Base-by-base conservation (phyloP, 2,888 invertebrate species). In the Lomographa bimaculata region DNA sequence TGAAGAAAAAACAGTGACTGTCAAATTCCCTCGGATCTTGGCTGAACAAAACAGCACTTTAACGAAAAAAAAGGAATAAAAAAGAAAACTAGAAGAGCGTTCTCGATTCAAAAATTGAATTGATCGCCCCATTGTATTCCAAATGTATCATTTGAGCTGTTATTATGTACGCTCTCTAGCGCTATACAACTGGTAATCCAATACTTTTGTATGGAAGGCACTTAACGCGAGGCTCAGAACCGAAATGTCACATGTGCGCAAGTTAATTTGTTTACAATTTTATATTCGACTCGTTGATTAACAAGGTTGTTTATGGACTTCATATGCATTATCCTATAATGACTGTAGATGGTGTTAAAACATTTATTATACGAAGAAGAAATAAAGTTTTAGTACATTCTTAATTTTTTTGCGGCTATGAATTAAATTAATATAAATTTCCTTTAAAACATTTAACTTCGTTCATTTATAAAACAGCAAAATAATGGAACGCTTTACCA, bases 91-190 rank as follows among this genome's bases (percentile, higher is more conserved):
- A 85, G 84, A 79, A 81, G 85, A 89, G 83, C 86, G 85, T 85
- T 85, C 86, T 87, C 87, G 85, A 87, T 87, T 89, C 89, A 86
- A 86, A 87, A 87, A 87, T 89, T 86, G 87, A 87, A 89, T 89
- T 87, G 89, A 89, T 89, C 89, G 87, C 76, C 77, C 89, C 86
- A 89, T 89, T 89, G 89, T 89, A 86, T 89, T 87, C 86, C 76
- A 84, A 89, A 89, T 87, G 89, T 89, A 89, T 89, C 89, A 89
- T 89, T 89, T 87, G 89, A 87, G 79, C 86, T 83, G 87, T 87
- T 89, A 89, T 89, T 89, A 87, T 86, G 76, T 76, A 71, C 77
- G 78, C 81, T 81, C 83, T 85, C 83, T 85, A 79, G 71, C 72
- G 76, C 77, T 80, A 83, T 82, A 76, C 80, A 75, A 77, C 78